A percentile compares a stretch with the other conserved stretches of the same genome.
phyloP scores from a whole-genome alignment of 1,140 invertebrate genomes.

The Piezodorus guildinii region DNA sequence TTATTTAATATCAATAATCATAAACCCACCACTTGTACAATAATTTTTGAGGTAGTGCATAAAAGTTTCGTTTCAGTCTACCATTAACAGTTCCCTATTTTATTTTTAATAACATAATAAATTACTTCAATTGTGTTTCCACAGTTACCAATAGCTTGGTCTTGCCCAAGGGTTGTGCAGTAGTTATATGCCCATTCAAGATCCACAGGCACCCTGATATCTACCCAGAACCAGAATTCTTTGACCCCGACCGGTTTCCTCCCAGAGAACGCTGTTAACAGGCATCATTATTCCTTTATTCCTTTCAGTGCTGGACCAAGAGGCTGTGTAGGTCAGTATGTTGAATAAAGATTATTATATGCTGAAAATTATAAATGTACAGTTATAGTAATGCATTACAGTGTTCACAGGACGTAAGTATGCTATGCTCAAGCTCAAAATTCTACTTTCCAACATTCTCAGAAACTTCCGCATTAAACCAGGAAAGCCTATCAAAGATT shows the following conservation, averaged over 20 bases:
- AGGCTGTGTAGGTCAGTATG: slow-evolving; percentile 59
- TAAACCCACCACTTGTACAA: too few relatives aligned
- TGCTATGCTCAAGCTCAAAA: slow-evolving; percentile 75
- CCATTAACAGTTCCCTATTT: too few relatives aligned
- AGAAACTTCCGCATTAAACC: slow-evolving; percentile 64
- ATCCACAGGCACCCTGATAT: slow-evolving; percentile 64
- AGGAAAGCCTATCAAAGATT: slow-evolving; percentile 54
- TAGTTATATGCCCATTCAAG: slow-evolving; percentile 53
- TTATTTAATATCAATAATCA: too few relatives aligned
- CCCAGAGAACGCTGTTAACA: slow-evolving; percentile 61
- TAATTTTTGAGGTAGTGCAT: too few relatives aligned
- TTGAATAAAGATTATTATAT: background rate
- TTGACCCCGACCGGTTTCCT: slow-evolving; percentile 85
- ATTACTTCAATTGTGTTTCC: too few relatives aligned
- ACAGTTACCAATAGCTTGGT: background rate
- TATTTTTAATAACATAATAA: too few relatives aligned
- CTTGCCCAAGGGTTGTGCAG: slow-evolving; percentile 52
- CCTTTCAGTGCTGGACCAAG: slow-evolving; percentile 80
- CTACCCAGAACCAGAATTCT: slow-evolving; percentile 71
- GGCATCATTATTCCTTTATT: slow-evolving; percentile 76
- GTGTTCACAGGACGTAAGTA: slow-evolving; percentile 60
- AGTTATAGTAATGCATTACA: background rate
- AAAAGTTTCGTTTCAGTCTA: too few relatives aligned
- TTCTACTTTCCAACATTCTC: slow-evolving; percentile 73
- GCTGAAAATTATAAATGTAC: too few relatives aligned